phyloP scores from a whole-genome alignment of 2,113 vertebrate species.

The Caracal caracal region DNA sequence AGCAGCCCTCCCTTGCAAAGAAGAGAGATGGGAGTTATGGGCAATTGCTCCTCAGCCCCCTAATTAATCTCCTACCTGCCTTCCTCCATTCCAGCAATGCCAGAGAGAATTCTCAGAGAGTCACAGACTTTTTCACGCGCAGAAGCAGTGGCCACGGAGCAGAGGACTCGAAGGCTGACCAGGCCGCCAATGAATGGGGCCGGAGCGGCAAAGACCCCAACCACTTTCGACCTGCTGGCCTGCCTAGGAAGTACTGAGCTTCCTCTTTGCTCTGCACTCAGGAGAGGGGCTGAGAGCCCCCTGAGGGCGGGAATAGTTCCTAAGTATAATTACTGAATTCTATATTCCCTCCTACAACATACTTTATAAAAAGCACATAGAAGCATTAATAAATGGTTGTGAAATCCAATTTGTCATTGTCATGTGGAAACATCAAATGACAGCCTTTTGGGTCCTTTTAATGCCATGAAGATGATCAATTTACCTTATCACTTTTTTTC shows the following conservation, averaged over 20 bases:
- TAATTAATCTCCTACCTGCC: background rate
- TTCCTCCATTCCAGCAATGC: background rate
- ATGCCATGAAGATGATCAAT: background rate
- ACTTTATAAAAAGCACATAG: background rate
- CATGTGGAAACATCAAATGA: background rate
- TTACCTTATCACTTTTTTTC: background rate
- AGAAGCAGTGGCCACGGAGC: background rate
- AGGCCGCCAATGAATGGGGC: conserved; percentile 18
- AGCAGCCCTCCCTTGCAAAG: background rate
- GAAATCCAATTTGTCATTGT: background rate
- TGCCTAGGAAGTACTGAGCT: conserved; percentile 25
- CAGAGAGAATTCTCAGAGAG: background rate
- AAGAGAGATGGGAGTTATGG: background rate
- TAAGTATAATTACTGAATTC: background rate
- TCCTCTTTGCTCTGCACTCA: background rate
- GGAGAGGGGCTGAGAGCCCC: background rate
- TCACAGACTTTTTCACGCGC: background rate
- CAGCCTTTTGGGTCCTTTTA: background rate
- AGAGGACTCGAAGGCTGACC: background rate
- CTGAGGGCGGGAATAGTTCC: background rate
- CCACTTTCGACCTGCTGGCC: background rate
- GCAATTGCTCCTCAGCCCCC: background rate
- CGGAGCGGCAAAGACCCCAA: conserved; percentile 59
- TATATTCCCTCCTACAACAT: background rate
- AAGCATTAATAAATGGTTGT: conserved; percentile 21